Conservation (phyloP, 2,113 vertebrate species). For the Vicugna pacos region DNA sequence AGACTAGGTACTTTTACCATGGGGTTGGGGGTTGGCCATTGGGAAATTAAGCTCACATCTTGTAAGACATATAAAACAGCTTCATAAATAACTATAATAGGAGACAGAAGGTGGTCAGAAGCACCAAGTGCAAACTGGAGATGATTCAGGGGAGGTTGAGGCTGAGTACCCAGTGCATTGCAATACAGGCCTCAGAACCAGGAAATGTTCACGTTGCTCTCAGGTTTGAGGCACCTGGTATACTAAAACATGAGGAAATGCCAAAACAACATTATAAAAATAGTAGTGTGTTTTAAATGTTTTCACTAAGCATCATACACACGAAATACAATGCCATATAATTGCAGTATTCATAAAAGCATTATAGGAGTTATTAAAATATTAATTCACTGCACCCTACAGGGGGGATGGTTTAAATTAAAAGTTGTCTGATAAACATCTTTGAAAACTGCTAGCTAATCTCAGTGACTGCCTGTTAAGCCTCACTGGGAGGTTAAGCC, state of each 20-base stretch:
- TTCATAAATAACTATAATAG: neutral
- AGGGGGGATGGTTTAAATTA: neutral
- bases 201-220: rapidly evolving
- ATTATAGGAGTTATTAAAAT: neutral
- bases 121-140: neutral
- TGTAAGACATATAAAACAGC: neutral
- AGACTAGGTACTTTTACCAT: neutral
- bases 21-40: neutral
- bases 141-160: neutral
- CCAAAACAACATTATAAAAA: neutral
- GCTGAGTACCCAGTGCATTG: neutral
- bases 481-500: neutral
- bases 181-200: neutral
- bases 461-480: neutral
- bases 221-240: neutral
- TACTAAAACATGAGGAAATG: neutral
- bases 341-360: neutral
- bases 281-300: neutral
- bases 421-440: neutral
- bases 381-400: neutral
- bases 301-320: neutral
- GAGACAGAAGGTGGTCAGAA: neutral
- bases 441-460: neutral
- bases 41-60: neutral
- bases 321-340: neutral